Evolutionary conservation across 2,888 invertebrate species (phyloP).

Genomic region (Odontocerum albicorne): DNA sequence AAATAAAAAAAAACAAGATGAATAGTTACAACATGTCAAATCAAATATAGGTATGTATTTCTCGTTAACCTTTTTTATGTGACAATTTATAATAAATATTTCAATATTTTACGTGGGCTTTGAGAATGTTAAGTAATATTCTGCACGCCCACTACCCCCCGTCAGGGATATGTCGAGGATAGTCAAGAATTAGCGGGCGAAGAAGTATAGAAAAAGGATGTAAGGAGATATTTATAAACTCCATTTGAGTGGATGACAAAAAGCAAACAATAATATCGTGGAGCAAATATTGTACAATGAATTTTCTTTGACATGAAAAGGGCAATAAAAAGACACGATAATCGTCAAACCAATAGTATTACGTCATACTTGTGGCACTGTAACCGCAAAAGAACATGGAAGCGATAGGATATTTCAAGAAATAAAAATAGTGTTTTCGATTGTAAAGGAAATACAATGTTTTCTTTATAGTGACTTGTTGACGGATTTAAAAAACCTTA

Average conservation of each 20-base stretch:
- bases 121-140: too few relatives aligned
- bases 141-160: constrained; percentile 6
- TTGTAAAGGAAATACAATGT: too few relatives aligned
- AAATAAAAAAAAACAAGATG: too few relatives aligned
- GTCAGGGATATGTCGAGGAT: constrained; percentile 7
- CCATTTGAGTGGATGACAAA: constrained; percentile 29
- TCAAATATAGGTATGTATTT: too few relatives aligned
- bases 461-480: too few relatives aligned
- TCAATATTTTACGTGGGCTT: too few relatives aligned
- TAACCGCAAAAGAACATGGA: constrained; percentile 4
- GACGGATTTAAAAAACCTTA: too few relatives aligned
- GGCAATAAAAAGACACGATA: constrained; percentile 21
- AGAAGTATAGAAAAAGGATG: constrained; percentile 14
- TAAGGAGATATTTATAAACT: constrained; percentile 25
- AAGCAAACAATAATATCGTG: constrained; percentile 33
- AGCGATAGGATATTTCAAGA: too few relatives aligned
- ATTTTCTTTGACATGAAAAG: constrained; percentile 22
- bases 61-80: too few relatives aligned
- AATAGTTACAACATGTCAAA: too few relatives aligned
- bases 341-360: constrained; percentile 6
- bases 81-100: too few relatives aligned
- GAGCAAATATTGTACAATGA: constrained; percentile 12
- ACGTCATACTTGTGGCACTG: constrained; percentile 20
- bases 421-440: too few relatives aligned
- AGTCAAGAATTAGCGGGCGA: constrained; percentile 21